Conservation (phyloP, 2,797 vertebrate species). For the Chiroxiphia lanceolata region DNA sequence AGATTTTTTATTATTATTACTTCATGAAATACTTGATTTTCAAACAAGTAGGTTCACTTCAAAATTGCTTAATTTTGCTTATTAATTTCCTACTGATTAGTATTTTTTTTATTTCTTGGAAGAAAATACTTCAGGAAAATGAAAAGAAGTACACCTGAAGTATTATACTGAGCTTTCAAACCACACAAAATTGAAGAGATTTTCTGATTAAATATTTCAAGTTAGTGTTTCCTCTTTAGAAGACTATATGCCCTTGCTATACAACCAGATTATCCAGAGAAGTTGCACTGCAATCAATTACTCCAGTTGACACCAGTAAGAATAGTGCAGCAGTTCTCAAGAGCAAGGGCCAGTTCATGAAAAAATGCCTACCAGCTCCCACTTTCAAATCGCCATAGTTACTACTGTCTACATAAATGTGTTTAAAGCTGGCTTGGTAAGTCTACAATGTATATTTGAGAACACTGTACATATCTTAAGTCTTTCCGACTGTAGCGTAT, state of each 20-base stretch:
- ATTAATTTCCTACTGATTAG: background rate
- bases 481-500: background rate
- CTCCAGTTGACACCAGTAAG: background rate
- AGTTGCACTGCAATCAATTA: background rate
- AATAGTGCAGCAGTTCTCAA: background rate
- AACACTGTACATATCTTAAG: background rate
- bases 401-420: background rate
- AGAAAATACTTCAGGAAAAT: background rate
- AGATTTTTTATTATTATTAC: background rate
- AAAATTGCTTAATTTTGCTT: background rate
- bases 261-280: background rate
- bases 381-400: background rate
- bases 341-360: background rate
- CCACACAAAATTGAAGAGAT: background rate
- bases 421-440: background rate
- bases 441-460: background rate
- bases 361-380: background rate
- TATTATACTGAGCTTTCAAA: background rate
- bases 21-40: background rate
- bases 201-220: background rate
- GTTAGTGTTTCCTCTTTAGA: background rate
- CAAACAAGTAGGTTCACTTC: background rate
- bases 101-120: background rate
- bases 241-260: background rate
- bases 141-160: background rate